A percentile compares a stretch with the other conserved stretches of the same genome.
These are phyloP conservation scores for Timema cristinae DNA, from an alignment of 2,888 invertebrate genomes.

Conservation along the genomic window DNA sequence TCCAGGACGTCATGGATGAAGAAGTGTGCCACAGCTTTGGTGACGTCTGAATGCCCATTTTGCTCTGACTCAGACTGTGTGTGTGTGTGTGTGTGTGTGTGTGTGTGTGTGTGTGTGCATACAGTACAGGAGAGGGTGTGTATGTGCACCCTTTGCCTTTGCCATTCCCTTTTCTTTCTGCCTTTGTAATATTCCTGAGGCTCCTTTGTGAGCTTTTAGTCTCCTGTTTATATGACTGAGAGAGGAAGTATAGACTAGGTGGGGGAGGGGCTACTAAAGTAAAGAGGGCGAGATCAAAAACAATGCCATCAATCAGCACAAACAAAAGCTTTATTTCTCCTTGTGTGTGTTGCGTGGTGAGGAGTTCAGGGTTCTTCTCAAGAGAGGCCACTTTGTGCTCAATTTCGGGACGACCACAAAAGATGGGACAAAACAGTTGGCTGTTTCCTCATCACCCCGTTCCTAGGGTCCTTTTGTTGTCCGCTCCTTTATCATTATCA, in stretches of 20 bases:
- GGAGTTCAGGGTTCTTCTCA: too few relatives aligned
- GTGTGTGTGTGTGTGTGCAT: too few relatives aligned
- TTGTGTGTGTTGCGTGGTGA: too few relatives aligned
- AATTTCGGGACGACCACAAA: not conserved
- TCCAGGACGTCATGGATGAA: too few relatives aligned
- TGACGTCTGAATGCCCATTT: too few relatives aligned
- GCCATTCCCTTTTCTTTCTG: constrained; percentile 20
- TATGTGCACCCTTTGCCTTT: constrained; percentile 10
- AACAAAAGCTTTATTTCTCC: constrained; percentile 20
- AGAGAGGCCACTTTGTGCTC: constrained; percentile 13
- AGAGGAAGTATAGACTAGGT: constrained; percentile 3
- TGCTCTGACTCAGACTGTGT: too few relatives aligned
- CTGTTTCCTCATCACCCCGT: too few relatives aligned
- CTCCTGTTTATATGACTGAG: constrained; percentile 15
- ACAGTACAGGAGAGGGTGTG: too few relatives aligned
- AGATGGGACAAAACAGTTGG: not conserved
- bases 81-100: too few relatives aligned
- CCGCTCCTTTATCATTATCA: too few relatives aligned
- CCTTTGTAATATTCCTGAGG: constrained; percentile 25
- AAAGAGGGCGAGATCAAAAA: constrained; percentile 26
- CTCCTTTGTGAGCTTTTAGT: constrained; percentile 16
- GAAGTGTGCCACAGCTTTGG: too few relatives aligned
- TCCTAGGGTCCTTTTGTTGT: too few relatives aligned
- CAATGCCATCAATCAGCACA: constrained; percentile 31
- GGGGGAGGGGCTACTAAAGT: not conserved